Evolutionary conservation across 2,113 vertebrate species (phyloP).

Genomic region (Orthonyx spaldingii): DNA sequence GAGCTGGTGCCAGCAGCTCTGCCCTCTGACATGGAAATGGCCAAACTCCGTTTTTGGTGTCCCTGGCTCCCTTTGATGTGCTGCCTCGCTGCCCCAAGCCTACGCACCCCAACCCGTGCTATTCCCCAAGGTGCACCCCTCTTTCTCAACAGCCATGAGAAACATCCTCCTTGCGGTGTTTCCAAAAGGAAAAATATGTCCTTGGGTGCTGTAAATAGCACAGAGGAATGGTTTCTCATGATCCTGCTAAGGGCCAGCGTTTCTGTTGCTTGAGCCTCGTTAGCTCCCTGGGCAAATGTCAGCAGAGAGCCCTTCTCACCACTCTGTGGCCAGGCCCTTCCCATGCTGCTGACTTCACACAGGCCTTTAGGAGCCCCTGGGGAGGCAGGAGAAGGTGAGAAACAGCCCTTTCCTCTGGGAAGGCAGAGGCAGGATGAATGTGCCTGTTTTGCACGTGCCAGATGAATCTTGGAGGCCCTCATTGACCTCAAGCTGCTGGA

Average conservation of each 20-base stretch:
- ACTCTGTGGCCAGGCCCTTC: background rate
- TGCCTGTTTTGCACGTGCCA: background rate
- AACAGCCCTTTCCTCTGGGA: background rate
- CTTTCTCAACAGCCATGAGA: slow-evolving; percentile 59
- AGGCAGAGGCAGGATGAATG: background rate
- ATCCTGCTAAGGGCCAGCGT: background rate
- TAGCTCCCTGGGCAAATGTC: background rate
- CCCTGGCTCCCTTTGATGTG: slow-evolving; percentile 14
- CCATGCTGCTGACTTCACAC: background rate
- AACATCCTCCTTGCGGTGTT: slow-evolving; percentile 54
- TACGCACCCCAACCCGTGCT: background rate
- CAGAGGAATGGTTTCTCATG: slow-evolving; percentile 61
- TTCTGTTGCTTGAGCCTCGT: background rate
- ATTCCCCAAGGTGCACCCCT: slow-evolving; percentile 30
- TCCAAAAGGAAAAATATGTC: slow-evolving; percentile 24
- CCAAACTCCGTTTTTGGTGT: background rate
- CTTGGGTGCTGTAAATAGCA: slow-evolving; percentile 61
- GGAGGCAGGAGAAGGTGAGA: background rate
- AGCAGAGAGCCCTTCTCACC: background rate
- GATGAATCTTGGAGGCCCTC: background rate
- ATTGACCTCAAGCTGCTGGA: accelerated
- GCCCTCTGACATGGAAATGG: slow-evolving; percentile 22
- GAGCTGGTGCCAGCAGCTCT: background rate
- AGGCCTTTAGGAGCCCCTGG: background rate
- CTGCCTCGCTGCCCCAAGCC: background rate